Evolutionary conservation across 2,113 vertebrate species (phyloP).

Genomic region (Todiramphus saurophagus): DNA sequence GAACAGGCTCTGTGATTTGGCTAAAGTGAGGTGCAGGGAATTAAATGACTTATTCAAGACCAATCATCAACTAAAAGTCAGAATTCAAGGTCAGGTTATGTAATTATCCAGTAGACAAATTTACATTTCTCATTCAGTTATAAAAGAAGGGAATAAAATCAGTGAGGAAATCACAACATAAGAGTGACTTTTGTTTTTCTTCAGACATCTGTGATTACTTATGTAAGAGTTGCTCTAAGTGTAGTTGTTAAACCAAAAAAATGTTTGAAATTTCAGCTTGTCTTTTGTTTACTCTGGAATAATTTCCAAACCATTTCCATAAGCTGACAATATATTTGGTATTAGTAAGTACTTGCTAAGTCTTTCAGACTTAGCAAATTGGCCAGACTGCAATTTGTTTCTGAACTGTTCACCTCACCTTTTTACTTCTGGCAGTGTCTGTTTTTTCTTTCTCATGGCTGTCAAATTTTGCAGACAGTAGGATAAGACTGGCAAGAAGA

Average conservation of each 20-base stretch:
- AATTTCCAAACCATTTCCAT: conserved; percentile 18
- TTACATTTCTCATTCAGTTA: background rate
- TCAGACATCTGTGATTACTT: conserved; percentile 37
- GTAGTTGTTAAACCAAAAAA: conserved; percentile 17
- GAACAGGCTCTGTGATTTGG: background rate
- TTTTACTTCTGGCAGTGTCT: background rate
- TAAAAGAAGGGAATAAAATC: background rate
- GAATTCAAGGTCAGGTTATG: background rate
- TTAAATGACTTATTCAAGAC: background rate
- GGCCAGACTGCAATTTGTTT: conserved; percentile 27
- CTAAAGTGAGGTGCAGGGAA: background rate
- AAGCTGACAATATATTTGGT: background rate
- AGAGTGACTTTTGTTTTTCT: background rate
- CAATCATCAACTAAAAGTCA: background rate
- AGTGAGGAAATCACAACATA: background rate
- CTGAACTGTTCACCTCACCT: conserved; percentile 27
- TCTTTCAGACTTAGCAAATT: background rate
- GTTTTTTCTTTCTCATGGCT: background rate
- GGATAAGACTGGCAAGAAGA: conserved; percentile 16
- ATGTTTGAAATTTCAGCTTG: conserved; percentile 3
- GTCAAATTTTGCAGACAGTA: background rate
- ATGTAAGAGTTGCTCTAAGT: background rate
- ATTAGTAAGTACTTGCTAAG: background rate
- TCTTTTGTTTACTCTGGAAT: background rate
- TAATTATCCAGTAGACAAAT: background rate